These are phyloP conservation scores for Galerucella calmariensis DNA, from an alignment of 2,888 invertebrate species.

Conservation along the genomic window DNA sequence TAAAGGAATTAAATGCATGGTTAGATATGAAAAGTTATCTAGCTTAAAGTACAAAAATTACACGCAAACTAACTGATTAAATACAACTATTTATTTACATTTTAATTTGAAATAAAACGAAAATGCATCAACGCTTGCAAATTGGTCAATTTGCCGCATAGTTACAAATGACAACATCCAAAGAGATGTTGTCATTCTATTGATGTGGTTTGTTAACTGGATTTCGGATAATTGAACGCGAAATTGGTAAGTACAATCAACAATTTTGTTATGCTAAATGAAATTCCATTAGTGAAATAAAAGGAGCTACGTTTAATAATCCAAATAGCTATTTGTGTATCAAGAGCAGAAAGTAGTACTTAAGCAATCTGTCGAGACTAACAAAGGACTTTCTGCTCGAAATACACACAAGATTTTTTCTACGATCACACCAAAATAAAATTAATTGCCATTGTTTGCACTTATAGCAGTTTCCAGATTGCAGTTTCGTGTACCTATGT, in stretches of 20 bases:
- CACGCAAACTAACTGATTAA: not conserved
- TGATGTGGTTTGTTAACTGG: conserved; percentile 6
- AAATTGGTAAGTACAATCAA: not conserved
- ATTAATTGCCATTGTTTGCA: too few relatives aligned
- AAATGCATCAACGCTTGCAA: not conserved
- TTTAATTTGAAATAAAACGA: not conserved
- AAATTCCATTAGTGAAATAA: not conserved
- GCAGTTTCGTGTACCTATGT: too few relatives aligned
- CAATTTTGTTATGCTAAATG: not conserved
- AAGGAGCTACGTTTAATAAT: not conserved
- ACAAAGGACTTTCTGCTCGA: too few relatives aligned
- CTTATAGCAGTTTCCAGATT: too few relatives aligned
- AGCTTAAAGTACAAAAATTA: not conserved
- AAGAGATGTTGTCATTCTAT: conserved; percentile 1
- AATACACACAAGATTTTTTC: too few relatives aligned
- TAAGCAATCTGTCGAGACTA: too few relatives aligned
- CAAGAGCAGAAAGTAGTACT: too few relatives aligned
- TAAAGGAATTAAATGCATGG: too few relatives aligned
- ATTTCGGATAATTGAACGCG: conserved; percentile 4
- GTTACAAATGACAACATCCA: conserved; percentile 1
- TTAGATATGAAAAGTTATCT: not conserved
- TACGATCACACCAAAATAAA: too few relatives aligned
- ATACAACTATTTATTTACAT: not conserved
- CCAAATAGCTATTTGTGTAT: too few relatives aligned
- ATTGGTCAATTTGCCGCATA: conserved; percentile 6